These are phyloP conservation scores for Phalacrocorax pelagicus DNA, from an alignment of 2,113 vertebrate genomes.

Conservation along the genomic window DNA sequence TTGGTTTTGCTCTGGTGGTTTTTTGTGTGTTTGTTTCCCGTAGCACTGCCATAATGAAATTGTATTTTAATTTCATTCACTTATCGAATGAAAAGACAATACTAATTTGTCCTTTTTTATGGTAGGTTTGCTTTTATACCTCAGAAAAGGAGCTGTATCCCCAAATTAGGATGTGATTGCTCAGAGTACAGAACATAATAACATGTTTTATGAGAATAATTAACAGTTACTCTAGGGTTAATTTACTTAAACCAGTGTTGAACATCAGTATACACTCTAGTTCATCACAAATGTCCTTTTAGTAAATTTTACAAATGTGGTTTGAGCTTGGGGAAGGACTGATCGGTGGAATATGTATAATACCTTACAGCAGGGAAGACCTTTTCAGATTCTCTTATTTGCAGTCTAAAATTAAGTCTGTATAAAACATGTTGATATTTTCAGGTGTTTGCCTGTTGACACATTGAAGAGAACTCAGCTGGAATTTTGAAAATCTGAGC, in stretches of 20 bases:
- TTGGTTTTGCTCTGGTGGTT: constrained; percentile 8
- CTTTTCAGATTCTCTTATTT: not conserved
- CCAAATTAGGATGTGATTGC: constrained; percentile 7
- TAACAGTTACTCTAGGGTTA: constrained; percentile 23
- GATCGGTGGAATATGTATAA: not conserved
- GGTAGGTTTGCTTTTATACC: constrained; percentile 25
- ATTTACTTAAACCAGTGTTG: constrained; percentile 7
- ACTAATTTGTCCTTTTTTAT: not conserved
- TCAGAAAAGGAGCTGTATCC: not conserved
- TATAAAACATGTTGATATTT: not conserved
- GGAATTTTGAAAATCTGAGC: not conserved
- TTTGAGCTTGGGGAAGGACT: not conserved
- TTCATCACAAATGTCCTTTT: not conserved
- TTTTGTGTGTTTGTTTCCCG: constrained; percentile 27
- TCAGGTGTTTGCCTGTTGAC: not conserved
- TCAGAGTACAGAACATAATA: not conserved
- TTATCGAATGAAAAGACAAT: constrained; percentile 32
- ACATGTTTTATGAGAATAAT: constrained; percentile 29
- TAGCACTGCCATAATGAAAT: constrained; percentile 41
- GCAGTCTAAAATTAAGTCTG: not conserved
- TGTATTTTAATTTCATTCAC: constrained; percentile 59
- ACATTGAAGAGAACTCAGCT: not conserved
- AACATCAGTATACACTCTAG: not conserved
- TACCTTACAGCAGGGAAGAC: not conserved
- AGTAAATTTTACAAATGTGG: not conserved